Evolutionary conservation across 2,888 invertebrate genomes (phyloP), one percentile per base, ranked within the genome.

Genomic region (Epinotia nisella): DNA sequence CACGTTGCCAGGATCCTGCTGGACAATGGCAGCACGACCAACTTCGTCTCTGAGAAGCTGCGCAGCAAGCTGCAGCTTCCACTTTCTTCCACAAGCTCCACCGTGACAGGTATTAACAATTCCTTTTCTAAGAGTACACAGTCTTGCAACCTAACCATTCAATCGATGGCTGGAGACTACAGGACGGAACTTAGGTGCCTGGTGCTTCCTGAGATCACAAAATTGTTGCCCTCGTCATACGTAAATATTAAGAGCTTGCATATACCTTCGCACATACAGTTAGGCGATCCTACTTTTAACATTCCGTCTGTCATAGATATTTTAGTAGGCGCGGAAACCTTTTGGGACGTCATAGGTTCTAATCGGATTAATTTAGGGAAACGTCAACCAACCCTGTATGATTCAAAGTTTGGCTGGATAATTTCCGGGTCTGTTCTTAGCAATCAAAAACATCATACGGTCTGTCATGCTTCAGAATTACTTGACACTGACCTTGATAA

Each of bases 131-230:
- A n/a, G n/a, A n/a, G n/a, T n/a, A n/a, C n/a, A n/a, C n/a, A n/a
- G n/a, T n/a, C n/a, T n/a, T n/a, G n/a, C n/a, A n/a, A n/a, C n/a
- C n/a, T n/a, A n/a, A n/a, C n/a, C n/a, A 15, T 15, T 53, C 9
- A 17, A 2, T n/a, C 17, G 53, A 53, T n/a, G 17, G 53, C 17
- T 15, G 17, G 53, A 3, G 17, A 53, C 17, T 53, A 49, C n/a
- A 11, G 49, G 15, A 15, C 49, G 49, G 49, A 49, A 49, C 49
- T 49, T 49, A 49, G n/a, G 2, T 76, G 76, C 65, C 59, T 70
- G 29, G 55, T 77, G 29, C 66, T 77, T 21, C 67, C 75, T 13
- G 61, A 74, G 19, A 77, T 77, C 51, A 75, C 76, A 13, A 68
- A 55, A 60, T 56, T 72, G n/a, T 49, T 76, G 35, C 74, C 76